phyloP scores from a whole-genome alignment of 2,888 invertebrate genomes.

The Ichneumon xanthorius region DNA sequence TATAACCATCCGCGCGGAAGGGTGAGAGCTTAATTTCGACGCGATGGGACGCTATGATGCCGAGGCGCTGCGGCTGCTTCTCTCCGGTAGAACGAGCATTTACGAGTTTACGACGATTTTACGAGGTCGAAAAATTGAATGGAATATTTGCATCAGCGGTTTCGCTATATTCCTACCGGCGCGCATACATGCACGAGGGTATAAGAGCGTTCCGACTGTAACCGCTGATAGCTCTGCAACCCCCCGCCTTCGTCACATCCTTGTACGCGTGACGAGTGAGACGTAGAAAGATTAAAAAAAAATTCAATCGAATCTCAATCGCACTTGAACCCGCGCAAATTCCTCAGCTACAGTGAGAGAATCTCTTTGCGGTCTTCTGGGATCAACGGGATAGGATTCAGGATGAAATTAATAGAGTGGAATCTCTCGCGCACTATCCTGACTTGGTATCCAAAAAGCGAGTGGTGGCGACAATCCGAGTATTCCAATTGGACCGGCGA shows the following conservation, averaged over 20 bases:
- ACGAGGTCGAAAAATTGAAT: conserved; percentile 66
- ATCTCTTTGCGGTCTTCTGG: background rate
- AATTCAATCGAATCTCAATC: conserved; percentile 39
- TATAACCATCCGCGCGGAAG: conserved; percentile 21
- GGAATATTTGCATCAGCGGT: conserved; percentile 67
- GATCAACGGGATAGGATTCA: background rate
- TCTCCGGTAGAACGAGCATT: conserved; percentile 53
- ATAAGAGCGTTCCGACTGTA: conserved; percentile 35
- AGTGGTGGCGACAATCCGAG: background rate
- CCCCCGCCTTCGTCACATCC: conserved; percentile 21
- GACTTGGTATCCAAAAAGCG: background rate
- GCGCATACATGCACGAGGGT: conserved; percentile 51
- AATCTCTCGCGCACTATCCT: background rate
- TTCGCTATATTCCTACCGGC: conserved; percentile 34
- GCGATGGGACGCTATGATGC: conserved; percentile 35
- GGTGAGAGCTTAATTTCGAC: conserved; percentile 55
- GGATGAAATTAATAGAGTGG: background rate
- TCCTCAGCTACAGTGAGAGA: background rate
- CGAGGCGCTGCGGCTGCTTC: conserved; percentile 35
- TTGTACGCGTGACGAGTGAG: background rate
- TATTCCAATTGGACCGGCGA: background rate
- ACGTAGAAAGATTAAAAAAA: conserved; percentile 30
- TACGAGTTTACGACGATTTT: conserved; percentile 65
- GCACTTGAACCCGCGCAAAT: background rate
- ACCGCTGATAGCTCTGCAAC: conserved; percentile 45